Base-by-base conservation (phyloP, 2,797 vertebrate species). In the Poeciliopsis infans region DNA sequence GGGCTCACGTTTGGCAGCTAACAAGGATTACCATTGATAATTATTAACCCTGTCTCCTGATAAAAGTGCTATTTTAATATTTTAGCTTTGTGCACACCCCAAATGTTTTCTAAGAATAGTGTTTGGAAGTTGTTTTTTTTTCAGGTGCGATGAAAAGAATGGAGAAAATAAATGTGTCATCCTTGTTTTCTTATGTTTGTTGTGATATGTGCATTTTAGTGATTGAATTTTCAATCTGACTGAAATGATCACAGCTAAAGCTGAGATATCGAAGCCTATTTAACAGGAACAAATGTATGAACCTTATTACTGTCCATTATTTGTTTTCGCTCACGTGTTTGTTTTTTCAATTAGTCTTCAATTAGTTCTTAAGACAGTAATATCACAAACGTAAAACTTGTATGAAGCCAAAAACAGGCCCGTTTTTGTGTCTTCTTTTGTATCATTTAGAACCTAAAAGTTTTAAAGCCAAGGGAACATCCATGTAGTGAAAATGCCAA, bases 11-110 rank as follows among this genome's bases (percentile, higher is more conserved):
- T 18, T 59, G 8, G n/a, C n/a, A 23, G 25, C 46, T 28, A 73
- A 8, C 73, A 46, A 72, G 76, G 77, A 76, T 39, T 72, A 53
- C 59, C 7, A 41, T 11, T 36, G 15, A 33, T 33, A 57, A 85
- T 61, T 45, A 86, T 86, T 73, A 81, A 79, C 53, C 25, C 2
- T 6, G 28, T 76, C 28, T 81, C 20, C 74, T 55, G 25, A 71
- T 72, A n/a, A 49, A 85, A 51, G 43, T 53, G 15, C 31, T 74
- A 71, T 51, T 51, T 36, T 46, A 73, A 75, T 73, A 31, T 76
- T 57, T 57, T 1, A 12, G 43, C 20, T 41, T 13, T 51, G 64
- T 55, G 25, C 16, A 39, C 23, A 28, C 43, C 2, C 13, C 23
- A 33, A 6, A 13, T 53, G 25, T 66, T 69, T 79, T 72, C 5